Evolutionary conservation across 2,113 vertebrate genomes (phyloP).

Genomic region (Talpa occidentalis): DNA sequence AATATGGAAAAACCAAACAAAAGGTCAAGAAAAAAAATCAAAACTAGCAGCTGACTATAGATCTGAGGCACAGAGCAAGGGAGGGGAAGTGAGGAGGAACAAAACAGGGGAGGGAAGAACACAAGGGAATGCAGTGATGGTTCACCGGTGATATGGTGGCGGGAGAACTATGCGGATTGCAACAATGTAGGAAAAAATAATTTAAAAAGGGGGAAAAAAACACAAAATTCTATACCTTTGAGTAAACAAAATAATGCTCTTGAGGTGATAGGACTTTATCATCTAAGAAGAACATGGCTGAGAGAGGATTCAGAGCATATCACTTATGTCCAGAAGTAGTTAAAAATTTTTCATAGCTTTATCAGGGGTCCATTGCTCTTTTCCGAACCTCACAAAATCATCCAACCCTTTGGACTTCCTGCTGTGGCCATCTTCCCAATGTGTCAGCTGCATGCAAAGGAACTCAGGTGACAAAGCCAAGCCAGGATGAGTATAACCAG

Average conservation of each 20-base stretch:
- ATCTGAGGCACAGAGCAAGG: too few species aligned
- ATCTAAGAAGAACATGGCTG: not conserved
- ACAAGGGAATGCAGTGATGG: too few species aligned
- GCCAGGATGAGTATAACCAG: not conserved
- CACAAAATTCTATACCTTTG: too few species aligned
- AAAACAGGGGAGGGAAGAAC: too few species aligned
- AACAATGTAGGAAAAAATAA: too few species aligned
- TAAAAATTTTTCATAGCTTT: not conserved
- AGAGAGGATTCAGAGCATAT: not conserved
- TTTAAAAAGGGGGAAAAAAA: too few species aligned
- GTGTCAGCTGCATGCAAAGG: not conserved
- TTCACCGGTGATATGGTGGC: too few species aligned
- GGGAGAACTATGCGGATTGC: too few species aligned
- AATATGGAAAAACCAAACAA: too few species aligned
- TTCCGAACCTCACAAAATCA: not conserved
- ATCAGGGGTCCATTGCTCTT: not conserved
- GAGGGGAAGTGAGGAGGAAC: too few species aligned
- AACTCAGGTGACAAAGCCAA: not conserved
- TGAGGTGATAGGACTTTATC: not conserved
- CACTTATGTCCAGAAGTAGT: not conserved
- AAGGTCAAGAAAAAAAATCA: too few species aligned
- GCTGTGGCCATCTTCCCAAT: not conserved
- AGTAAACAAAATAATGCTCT: conserved; percentile 4
- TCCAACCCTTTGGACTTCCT: not conserved
- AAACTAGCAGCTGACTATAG: too few species aligned